A percentile compares a stretch with the other conserved stretches of the same genome.
Evolutionary conservation across 2,888 invertebrate species (phyloP).

Genomic region (Sylvicola cinctus): DNA sequence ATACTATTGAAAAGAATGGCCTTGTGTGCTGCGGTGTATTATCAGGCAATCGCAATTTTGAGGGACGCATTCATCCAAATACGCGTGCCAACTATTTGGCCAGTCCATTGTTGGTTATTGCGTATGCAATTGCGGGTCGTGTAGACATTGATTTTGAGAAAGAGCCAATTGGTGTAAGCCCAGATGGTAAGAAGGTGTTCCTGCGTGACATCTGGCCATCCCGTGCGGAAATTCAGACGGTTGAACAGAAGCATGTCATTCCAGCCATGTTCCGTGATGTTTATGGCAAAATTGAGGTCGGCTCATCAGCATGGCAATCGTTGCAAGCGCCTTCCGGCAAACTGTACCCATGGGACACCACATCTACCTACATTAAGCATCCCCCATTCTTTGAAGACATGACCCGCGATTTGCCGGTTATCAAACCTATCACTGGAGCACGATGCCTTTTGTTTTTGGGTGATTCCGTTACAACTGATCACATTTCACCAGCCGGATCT

Average conservation of each 20-base stretch:
- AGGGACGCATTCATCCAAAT: constrained; percentile 92
- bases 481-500: constrained; percentile 95
- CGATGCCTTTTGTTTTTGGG: constrained; percentile 71
- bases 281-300: constrained; percentile 58
- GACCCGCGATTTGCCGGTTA: constrained; percentile 33
- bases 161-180: constrained; percentile 48
- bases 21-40: constrained; percentile 89
- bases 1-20: constrained; percentile 85
- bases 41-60: constrained; percentile 95
- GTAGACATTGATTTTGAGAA: constrained; percentile 87
- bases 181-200: constrained; percentile 58
- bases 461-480: constrained; percentile 96
- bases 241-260: constrained; percentile 76
- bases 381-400: constrained; percentile 91
- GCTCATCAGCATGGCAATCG: constrained; percentile 69
- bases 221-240: constrained; percentile 66
- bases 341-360: constrained; percentile 77
- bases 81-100: constrained; percentile 95
- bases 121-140: constrained; percentile 90
- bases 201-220: constrained; percentile 92
- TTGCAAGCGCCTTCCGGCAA: constrained; percentile 58
- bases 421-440: constrained; percentile 44
- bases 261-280: constrained; percentile 92
- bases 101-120: constrained; percentile 90
- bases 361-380: constrained; percentile 86